Evolutionary conservation across 1,140 invertebrate species (phyloP).

Genomic region (Wasmannia auropunctata): DNA sequence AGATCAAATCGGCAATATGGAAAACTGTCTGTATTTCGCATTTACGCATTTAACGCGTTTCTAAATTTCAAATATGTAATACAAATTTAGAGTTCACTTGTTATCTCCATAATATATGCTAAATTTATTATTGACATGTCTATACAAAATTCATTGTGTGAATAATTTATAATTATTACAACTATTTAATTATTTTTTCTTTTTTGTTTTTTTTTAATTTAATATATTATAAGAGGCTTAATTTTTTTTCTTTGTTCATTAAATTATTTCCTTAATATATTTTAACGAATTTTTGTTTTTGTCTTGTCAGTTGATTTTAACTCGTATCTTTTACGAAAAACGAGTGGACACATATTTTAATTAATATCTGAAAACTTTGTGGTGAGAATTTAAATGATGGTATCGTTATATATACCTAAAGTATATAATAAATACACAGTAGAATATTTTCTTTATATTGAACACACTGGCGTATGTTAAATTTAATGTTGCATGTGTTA

Average conservation of each 20-base stretch:
- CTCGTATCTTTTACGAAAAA: background rate
- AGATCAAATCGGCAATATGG: slow-evolving; percentile 8
- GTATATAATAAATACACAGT: background rate
- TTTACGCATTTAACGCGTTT: background rate
- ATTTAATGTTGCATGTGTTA: background rate
- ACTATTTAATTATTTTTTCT: background rate
- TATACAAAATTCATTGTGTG: background rate
- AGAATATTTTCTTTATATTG: background rate
- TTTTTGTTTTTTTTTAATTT: no score
- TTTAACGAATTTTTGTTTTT: background rate
- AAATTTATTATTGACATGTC: background rate
- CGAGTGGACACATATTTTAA: background rate
- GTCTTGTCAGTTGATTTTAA: background rate
- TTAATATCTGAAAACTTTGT: background rate
- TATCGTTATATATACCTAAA: background rate
- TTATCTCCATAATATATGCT: background rate
- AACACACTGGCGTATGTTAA: background rate
- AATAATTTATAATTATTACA: background rate
- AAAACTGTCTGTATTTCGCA: background rate
- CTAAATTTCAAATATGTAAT: background rate
- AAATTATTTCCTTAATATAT: background rate
- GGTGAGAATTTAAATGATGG: background rate
- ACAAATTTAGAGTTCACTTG: background rate
- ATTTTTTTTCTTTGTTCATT: background rate
- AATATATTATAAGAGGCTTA: no score